A percentile compares a stretch with the other conserved stretches of the same genome.
Conservation (phyloP, 2,797 vertebrate genomes). For the Dallia pectoralis region DNA sequence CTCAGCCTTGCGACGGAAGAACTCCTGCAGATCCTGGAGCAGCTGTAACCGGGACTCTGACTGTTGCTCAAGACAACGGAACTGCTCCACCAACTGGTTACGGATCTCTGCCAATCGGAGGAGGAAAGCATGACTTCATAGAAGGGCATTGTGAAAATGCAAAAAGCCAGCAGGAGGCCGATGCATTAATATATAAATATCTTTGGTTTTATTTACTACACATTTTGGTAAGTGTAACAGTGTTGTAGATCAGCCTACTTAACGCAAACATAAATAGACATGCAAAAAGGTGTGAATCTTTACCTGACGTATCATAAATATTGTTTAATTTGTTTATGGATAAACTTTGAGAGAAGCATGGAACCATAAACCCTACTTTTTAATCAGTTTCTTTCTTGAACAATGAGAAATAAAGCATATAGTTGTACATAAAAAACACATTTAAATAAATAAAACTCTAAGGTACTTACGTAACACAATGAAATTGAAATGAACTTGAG, state of each 20-base stretch:
- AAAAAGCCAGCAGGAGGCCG: conserved; percentile 7
- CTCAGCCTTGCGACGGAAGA: conserved; percentile 96
- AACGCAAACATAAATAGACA: too few species aligned
- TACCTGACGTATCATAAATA: too few species aligned
- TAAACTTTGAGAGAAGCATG: too few species aligned
- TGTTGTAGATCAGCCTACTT: too few species aligned
- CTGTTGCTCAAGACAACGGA: conserved; percentile 98
- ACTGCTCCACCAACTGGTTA: conserved; percentile 94
- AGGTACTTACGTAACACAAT: neutral
- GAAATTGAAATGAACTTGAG: neutral
- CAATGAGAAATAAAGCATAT: too few species aligned
- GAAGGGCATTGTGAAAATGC: neutral
- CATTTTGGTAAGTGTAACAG: too few species aligned
- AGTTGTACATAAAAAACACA: too few species aligned
- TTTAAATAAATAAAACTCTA: neutral
- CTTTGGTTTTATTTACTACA: too few species aligned
- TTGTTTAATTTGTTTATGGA: too few species aligned
- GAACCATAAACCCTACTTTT: too few species aligned
- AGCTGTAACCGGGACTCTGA: conserved; percentile 94
- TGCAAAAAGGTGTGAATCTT: too few species aligned
- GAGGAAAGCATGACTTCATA: neutral
- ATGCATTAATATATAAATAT: conserved; percentile 3
- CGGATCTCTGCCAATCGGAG: conserved; percentile 86
- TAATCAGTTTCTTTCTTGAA: too few species aligned
- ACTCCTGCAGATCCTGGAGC: conserved; percentile 97